Evolutionary conservation across 1,140 invertebrate genomes (phyloP), one percentile per base, ranked within the genome.

Genomic region (Aphidius ervi): DNA sequence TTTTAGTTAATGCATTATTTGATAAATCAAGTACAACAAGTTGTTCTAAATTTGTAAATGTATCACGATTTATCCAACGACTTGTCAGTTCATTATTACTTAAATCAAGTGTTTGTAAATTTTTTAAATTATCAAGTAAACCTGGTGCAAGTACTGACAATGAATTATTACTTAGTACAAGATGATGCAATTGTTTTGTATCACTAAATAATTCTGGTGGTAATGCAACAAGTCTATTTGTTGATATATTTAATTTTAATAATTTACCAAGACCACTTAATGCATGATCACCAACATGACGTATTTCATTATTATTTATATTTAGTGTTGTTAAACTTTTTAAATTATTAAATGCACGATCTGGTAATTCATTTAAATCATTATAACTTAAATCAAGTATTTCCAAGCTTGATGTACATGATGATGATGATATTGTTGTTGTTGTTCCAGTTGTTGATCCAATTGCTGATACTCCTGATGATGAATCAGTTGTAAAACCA

Each of bases 161-260:
- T 3, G 89, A 88, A 73, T 94, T 93, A 69, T 93, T 93, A 68
- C 87, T 87, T 9, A 94, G 76, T 67, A 92, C 83, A 47, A 94
- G 81, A 69, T 89, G 85, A 46, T 84, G 81, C 6, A 94, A 70
- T 45, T 88, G 84, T 55, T 82, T 82, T 5, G 85, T 85, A 46
- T 84, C 84, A 62, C 85, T 82, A 73, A 92, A 91, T 54, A 92
- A 70, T 72, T 88, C 88, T 2, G 88, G 87, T 6, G 90, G 88
- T 58, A 92, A 77, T 16, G 86, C 86, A 63, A 86, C 85, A 57
- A 93, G 77, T 71, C 82, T 85, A 70, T 93, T 93, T 73, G 86
- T 88, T 20, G 89, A 91, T 70, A 91, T 75, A 79, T 93, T 92
- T 8, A 93, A 75, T 52, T 86, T 82, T 67, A 85, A 83, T 47